Percentiles rank a stretch among this genome's conserved stretches.
These are phyloP conservation scores for Thalassaphorura encarpata DNA, from an alignment of 1,140 invertebrate genomes.

Conservation along the genomic window DNA sequence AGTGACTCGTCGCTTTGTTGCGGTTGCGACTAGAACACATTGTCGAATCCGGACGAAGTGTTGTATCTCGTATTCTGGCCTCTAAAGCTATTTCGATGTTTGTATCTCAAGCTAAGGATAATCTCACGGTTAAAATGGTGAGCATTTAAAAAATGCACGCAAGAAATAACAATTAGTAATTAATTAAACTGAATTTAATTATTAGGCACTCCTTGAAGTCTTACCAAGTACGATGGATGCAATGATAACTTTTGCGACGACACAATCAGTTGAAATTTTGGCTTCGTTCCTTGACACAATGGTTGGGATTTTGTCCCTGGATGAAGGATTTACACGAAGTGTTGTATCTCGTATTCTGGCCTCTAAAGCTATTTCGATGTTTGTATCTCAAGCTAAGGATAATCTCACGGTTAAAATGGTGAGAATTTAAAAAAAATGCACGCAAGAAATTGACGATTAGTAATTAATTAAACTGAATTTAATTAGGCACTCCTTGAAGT, in stretches of 20 bases:
- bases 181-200: constrained; percentile 13
- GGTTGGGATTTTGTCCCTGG: constrained; percentile 54
- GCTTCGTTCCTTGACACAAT: constrained; percentile 57
- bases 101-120: constrained; percentile 19
- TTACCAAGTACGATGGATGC: constrained; percentile 45
- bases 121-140: constrained; percentile 23
- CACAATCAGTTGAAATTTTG: constrained; percentile 50
- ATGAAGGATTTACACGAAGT: constrained; percentile 58
- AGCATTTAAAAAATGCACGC: neutral
- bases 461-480: constrained; percentile 28
- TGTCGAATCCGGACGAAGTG: constrained; percentile 45
- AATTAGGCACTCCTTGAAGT: constrained; percentile 32
- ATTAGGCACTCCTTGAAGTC: constrained; percentile 33
- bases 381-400: constrained; percentile 19
- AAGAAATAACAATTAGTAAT: neutral
- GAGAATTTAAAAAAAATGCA: too few species aligned
- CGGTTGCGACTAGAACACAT: constrained; percentile 52
- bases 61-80: constrained; percentile 37
- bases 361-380: constrained; percentile 25
- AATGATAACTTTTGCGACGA: constrained; percentile 41
- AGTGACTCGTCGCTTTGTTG: constrained; percentile 49
- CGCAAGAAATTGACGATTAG: too few species aligned
- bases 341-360: constrained; percentile 37
- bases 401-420: constrained; percentile 24
- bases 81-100: constrained; percentile 27